These are phyloP conservation scores for Anastrepha ludens DNA, from an alignment of 1,140 invertebrate genomes.

Conservation along the genomic window DNA sequence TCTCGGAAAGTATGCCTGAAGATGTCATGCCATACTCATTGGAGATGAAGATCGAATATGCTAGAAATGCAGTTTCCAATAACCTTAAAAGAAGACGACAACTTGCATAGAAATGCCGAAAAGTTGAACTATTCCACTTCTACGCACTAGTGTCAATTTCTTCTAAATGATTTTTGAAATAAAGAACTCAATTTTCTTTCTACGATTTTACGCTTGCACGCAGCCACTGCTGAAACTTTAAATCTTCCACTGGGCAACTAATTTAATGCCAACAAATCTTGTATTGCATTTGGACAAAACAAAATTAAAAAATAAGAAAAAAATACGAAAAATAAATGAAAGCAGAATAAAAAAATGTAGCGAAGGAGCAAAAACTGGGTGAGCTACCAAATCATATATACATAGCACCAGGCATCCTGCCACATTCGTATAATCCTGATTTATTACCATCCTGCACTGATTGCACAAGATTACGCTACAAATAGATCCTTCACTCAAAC, in stretches of 20 bases:
- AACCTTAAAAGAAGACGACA: too few species aligned
- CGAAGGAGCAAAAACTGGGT: constrained; percentile 53
- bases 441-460: constrained; percentile 73
- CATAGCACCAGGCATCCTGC: constrained; percentile 60
- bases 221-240: too few species aligned
- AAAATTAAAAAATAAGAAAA: constrained; percentile 46
- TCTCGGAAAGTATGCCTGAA: too few species aligned
- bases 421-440: constrained; percentile 74
- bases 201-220: too few species aligned
- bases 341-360: background rate
- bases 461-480: constrained; percentile 72
- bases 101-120: too few species aligned
- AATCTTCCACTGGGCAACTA: background rate
- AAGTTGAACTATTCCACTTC: too few species aligned
- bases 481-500: constrained; percentile 65
- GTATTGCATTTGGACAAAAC: constrained; percentile 37
- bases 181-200: too few species aligned
- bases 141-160: too few species aligned
- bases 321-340: constrained; percentile 4
- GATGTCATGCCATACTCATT: too few species aligned
- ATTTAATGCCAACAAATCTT: constrained; percentile 3
- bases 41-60: too few species aligned
- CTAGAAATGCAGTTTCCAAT: too few species aligned
- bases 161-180: too few species aligned
- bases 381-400: constrained; percentile 62